Percentiles rank a stretch among this genome's conserved stretches.
Conservation (phyloP, 2,888 invertebrate species). For the Pyrgus malvae region DNA sequence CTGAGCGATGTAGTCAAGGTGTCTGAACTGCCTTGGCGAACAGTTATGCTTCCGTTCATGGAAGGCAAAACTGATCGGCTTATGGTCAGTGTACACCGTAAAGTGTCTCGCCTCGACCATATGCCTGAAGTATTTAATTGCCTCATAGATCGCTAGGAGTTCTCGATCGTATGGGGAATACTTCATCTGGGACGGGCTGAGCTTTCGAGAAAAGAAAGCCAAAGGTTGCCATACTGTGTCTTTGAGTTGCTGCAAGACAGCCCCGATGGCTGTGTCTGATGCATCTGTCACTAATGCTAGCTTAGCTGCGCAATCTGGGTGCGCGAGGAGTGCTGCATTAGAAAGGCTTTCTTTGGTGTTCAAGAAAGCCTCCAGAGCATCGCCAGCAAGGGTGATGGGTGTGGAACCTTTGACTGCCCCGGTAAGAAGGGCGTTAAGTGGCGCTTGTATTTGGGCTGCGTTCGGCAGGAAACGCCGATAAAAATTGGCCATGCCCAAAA, state of each 20-base stretch:
- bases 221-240: not conserved
- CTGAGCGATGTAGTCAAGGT: not conserved
- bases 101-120: not conserved
- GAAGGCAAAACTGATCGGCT: not conserved
- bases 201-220: not conserved
- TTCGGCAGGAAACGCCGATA: not conserved
- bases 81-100: not conserved
- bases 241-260: not conserved
- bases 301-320: not conserved
- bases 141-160: not conserved
- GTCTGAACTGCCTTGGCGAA: not conserved
- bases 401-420: not conserved
- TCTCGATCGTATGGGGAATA: not conserved
- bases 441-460: not conserved
- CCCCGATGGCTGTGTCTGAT: not conserved
- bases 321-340: not conserved
- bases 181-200: not conserved
- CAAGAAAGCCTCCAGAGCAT: not conserved
- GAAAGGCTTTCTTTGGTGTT: not conserved
- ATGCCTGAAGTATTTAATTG: not conserved
- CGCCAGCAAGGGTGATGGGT: not conserved
- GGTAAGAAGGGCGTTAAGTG: not conserved
- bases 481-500: not conserved
- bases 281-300: not conserved
- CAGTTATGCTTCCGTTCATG: slow-evolving; percentile 1